phyloP scores from a whole-genome alignment of 2,797 vertebrate species.

The Decapterus maruadsi region DNA sequence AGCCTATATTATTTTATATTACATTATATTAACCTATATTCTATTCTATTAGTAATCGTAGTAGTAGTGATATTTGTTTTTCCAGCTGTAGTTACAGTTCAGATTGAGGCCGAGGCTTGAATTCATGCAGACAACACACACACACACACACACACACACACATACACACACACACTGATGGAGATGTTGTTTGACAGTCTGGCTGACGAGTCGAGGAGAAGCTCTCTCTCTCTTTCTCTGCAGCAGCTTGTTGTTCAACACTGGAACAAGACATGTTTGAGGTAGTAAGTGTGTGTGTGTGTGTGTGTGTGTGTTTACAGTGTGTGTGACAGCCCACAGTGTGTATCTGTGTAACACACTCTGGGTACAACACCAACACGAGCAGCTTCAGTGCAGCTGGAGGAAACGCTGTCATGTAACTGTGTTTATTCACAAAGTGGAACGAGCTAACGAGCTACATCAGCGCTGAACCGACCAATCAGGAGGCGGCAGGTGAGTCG shows the following conservation, averaged over 20 bases:
- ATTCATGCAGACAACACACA: neutral
- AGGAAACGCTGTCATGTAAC: too few relatives aligned
- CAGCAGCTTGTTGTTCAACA: conserved; percentile 56
- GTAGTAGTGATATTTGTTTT: neutral
- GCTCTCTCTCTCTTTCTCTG: conserved; percentile 24
- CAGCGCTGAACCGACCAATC: too few relatives aligned
- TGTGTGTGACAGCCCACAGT: conserved; percentile 19
- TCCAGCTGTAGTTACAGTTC: neutral
- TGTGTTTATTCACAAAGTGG: too few relatives aligned
- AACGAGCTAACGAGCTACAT: too few relatives aligned
- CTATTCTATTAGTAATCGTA: too few relatives aligned
- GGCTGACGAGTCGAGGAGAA: conserved; percentile 11
- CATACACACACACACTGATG: conserved; percentile 22
- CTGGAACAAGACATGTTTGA: conserved; percentile 20
- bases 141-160: conserved; percentile 35
- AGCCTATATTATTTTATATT: too few relatives aligned
- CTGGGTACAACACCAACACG: too few relatives aligned
- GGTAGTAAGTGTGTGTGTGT: too few relatives aligned
- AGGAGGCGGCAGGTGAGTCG: too few relatives aligned
- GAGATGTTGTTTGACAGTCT: conserved; percentile 60
- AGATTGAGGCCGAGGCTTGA: neutral
- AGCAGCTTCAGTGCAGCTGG: too few relatives aligned
- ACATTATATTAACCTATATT: too few relatives aligned
- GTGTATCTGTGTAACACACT: conserved; percentile 9
- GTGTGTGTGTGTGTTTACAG: conserved; percentile 24